Conservation (phyloP, 2,888 invertebrate species). For the Chrysolina americana region DNA sequence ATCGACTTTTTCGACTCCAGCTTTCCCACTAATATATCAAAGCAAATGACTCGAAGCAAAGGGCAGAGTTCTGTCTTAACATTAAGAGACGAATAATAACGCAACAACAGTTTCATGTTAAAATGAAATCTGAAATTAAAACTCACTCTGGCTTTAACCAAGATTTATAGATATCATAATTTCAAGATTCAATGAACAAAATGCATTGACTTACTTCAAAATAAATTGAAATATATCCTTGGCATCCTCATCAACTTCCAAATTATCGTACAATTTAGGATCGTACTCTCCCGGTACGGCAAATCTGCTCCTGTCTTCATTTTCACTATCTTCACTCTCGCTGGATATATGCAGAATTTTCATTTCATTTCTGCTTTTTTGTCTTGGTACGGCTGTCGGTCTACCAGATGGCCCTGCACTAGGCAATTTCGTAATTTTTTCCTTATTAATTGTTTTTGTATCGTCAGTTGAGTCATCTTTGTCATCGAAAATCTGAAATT, state of each 20-base stretch:
- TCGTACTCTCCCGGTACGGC: slow-evolving; percentile 77
- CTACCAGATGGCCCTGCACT: slow-evolving; percentile 59
- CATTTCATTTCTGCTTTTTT: slow-evolving; percentile 8
- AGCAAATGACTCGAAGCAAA: too few species aligned
- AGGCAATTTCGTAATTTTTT: slow-evolving; percentile 28
- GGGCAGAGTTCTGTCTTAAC: too few species aligned
- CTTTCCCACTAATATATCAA: too few species aligned
- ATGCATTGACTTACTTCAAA: slow-evolving; percentile 75
- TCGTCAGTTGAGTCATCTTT: background rate
- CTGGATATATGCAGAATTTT: slow-evolving; percentile 46
- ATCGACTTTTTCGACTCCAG: too few species aligned
- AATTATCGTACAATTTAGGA: slow-evolving; percentile 85
- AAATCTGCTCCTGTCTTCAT: slow-evolving; percentile 56
- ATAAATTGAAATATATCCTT: slow-evolving; percentile 96
- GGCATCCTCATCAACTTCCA: slow-evolving; percentile 87
- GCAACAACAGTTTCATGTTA: too few species aligned
- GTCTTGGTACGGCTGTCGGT: slow-evolving; percentile 49
- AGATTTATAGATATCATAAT: too few species aligned
- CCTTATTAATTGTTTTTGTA: background rate
- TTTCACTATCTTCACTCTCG: slow-evolving; percentile 63
- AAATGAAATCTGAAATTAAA: too few species aligned
- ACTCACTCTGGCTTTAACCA: too few species aligned
- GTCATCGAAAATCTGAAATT: background rate
- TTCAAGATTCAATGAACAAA: background rate
- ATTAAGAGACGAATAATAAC: too few species aligned